Evolutionary conservation across 2,888 invertebrate genomes (phyloP), one percentile per base, ranked within the genome.

Genomic region (Dinocampus coccinellae): DNA sequence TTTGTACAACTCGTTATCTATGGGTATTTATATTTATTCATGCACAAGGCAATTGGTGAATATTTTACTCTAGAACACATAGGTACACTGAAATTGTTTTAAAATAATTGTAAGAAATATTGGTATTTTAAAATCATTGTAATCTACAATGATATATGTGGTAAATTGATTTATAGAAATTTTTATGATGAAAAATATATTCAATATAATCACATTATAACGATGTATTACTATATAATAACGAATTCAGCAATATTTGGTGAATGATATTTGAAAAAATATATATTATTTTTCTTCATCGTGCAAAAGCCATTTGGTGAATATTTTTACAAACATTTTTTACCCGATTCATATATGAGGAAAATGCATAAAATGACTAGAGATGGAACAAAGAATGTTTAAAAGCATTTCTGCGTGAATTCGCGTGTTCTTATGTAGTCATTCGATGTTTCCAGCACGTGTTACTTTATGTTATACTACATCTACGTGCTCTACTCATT

Each of bases 401-500:
- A 26, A 68, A 68, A 74, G 72, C 65, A 57, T 73, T 69, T 29
- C 47, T 66, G 61, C 72, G 73, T 66, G 66, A 42, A 58, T 72
- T 69, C 69, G 63, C 63, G 66, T 42, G 67, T 67, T 67, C 42
- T 62, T 73, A 75, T 64, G 64, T 70, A 71, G 73, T 73, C 73
- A 65, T 64, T 78, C 60, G 53, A 75, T 75, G 78, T 74, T 73
- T 69, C 72, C 57, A 57, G 74, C 78, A 74, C 76, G 73, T 79
- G 78, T 76, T 78, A 75, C 77, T 68, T 66, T 61, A 76, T 77
- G 76, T 79, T 79, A 76, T 79, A 78, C 74, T 73, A 77, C 77
- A 72, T 62, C 65, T 75, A 77, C 77, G 76, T 77, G 58, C 42
- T 29, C 61, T 57, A 70, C 68, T 75, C 70, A 69, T 74, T 76